Evolutionary conservation across 2,797 vertebrate genomes (phyloP).

Genomic region (Lacerta agilis): DNA sequence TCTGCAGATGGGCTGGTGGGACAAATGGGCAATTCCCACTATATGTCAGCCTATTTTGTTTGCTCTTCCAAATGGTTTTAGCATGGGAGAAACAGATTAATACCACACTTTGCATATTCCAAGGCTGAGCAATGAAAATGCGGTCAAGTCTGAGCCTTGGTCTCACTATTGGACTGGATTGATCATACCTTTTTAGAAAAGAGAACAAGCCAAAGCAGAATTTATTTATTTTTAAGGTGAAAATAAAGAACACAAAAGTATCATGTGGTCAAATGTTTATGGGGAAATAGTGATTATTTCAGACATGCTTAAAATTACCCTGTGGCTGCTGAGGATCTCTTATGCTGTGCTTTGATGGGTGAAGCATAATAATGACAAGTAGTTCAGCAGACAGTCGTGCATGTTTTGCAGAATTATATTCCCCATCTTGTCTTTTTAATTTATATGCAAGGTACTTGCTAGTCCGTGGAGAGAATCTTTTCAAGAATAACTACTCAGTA

Average conservation of each 20-base stretch:
- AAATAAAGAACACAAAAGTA: background rate
- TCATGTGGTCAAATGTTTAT: background rate
- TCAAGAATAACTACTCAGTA: conserved; percentile 47
- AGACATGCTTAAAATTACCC: background rate
- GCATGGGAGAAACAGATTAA: background rate
- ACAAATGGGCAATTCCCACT: background rate
- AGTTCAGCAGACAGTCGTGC: accelerated
- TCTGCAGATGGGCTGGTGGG: background rate
- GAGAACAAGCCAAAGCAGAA: background rate
- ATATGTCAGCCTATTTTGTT: background rate
- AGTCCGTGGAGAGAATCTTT: conserved; percentile 11
- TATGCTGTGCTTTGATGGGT: background rate
- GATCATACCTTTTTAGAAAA: background rate
- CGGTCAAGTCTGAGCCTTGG: background rate
- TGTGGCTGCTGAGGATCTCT: background rate
- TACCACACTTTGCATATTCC: background rate
- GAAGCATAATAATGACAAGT: background rate
- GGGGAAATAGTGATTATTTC: background rate
- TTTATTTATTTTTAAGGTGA: background rate
- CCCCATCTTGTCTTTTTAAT: background rate
- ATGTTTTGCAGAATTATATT: background rate
- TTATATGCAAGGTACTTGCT: background rate
- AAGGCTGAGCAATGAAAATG: background rate
- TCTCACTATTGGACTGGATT: background rate
- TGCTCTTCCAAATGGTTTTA: background rate